These are phyloP conservation scores for Muscicapa adusta DNA, from an alignment of 2,113 vertebrate genomes.

Conservation along the genomic window DNA sequence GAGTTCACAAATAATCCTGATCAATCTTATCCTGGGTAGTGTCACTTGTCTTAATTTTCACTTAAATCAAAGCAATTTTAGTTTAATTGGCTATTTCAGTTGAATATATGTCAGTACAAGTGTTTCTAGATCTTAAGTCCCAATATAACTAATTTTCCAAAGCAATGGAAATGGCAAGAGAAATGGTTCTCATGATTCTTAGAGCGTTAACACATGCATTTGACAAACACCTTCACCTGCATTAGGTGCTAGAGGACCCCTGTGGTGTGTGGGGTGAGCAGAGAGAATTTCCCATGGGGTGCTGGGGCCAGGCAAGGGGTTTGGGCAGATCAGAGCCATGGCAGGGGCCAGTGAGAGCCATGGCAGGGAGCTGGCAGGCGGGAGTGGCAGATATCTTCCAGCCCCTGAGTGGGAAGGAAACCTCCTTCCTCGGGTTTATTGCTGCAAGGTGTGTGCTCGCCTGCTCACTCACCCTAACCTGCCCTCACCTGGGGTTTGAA, in stretches of 20 bases:
- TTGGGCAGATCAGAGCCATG: not conserved
- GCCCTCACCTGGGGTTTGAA: not conserved
- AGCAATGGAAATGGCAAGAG: not conserved
- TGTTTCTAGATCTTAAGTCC: not conserved
- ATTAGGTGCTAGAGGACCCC: not conserved
- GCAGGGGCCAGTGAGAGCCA: not conserved
- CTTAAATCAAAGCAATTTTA: not conserved
- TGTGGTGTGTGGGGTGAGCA: fast-evolving
- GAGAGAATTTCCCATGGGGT: not conserved
- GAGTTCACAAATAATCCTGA: conserved; percentile 2
- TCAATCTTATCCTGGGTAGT: not conserved
- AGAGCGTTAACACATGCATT: not conserved
- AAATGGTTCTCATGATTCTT: not conserved
- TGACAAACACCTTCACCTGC: not conserved
- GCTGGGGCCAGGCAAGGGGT: not conserved
- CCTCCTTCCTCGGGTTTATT: not conserved
- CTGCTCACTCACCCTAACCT: not conserved
- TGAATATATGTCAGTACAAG: not conserved
- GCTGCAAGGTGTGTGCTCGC: not conserved
- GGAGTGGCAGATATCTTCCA: not conserved
- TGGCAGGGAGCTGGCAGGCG: fast-evolving
- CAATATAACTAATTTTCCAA: not conserved
- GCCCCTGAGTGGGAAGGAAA: not conserved
- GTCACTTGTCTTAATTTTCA: conserved; percentile 8
- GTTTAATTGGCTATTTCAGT: conserved; percentile 20